Evolutionary conservation across 2,888 invertebrate genomes (phyloP).

Genomic region (Eupithecia dodoneata): DNA sequence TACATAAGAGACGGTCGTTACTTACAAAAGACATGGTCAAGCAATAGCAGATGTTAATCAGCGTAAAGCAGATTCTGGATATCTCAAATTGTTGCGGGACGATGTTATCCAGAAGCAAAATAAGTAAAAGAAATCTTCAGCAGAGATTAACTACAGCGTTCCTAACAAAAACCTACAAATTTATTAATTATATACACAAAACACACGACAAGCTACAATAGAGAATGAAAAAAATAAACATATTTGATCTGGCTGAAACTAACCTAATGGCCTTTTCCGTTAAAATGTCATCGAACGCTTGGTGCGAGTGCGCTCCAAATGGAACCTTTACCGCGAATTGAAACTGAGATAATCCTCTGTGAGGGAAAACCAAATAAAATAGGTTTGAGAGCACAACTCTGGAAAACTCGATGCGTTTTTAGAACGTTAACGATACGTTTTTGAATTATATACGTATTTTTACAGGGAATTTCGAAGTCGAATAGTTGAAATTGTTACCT

Average conservation of each 20-base stretch:
- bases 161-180: too few relatives aligned
- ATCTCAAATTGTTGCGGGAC: neutral
- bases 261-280: slow-evolving; percentile 10
- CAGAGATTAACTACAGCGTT: too few relatives aligned
- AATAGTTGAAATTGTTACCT: neutral
- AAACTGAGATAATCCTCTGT: neutral
- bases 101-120: too few relatives aligned
- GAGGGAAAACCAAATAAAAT: neutral
- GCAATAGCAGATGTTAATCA: neutral
- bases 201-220: too few relatives aligned
- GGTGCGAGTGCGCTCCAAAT: neutral
- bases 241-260: too few relatives aligned
- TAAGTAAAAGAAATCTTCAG: too few relatives aligned
- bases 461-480: neutral
- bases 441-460: neutral
- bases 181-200: too few relatives aligned
- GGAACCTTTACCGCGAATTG: neutral
- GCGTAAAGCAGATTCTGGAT: neutral
- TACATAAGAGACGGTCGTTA: neutral
- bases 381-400: neutral
- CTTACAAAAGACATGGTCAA: neutral
- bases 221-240: too few relatives aligned
- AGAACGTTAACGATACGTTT: too few relatives aligned
- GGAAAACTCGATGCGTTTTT: neutral
- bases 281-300: slow-evolving; percentile 20